Evolutionary conservation across 2,888 invertebrate genomes (phyloP), one percentile per base, ranked within the genome.

Genomic region (Malachius bipustulatus): DNA sequence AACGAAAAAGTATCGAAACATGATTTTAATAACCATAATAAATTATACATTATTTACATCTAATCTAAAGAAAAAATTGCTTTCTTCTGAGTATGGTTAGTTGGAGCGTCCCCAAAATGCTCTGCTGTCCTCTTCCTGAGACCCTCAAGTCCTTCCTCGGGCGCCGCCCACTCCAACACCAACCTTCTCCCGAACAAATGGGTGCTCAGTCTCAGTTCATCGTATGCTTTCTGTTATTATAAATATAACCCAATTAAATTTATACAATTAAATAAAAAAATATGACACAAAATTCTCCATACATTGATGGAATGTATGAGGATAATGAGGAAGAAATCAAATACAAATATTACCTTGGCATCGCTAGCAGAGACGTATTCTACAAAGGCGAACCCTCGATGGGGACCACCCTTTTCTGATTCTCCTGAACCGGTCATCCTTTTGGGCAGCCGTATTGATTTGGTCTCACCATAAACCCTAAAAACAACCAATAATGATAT

Each of bases 341-440:
- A n/a, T n/a, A n/a, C n/a, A n/a, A n/a, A n/a, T n/a, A n/a, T n/a
- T 63, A 88, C 89, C 76, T 91, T 91, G 1, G 98, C 96, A 62
- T 94, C 91, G 44, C 81, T 76, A 56, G 82, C 82, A 0, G 82
- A 79, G 41, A 79, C 67, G 62, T 78, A 98, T 59, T 99, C 97
- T 3, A 98, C 82, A 60, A 99, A 98, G 4, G 83, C 93, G 64
- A 98, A 98, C 35, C 98, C 98, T 52, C 96, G 73, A 63, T 97
- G 96, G n/a, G n/a, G n/a, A n/a, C n/a, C n/a, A n/a, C n/a, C n/a
- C n/a, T n/a, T n/a, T n/a, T n/a, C n/a, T 2, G 59, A 51, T 37
- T 80, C 81, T 3, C 75, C 71, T 1, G 81, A 84, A 1, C 69
- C 64, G 1, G 78, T 69, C 56, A 89, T 66, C 67, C 96, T 98